Base-by-base conservation (phyloP, 2,113 vertebrate species). In the Amphiprion percula region DNA sequence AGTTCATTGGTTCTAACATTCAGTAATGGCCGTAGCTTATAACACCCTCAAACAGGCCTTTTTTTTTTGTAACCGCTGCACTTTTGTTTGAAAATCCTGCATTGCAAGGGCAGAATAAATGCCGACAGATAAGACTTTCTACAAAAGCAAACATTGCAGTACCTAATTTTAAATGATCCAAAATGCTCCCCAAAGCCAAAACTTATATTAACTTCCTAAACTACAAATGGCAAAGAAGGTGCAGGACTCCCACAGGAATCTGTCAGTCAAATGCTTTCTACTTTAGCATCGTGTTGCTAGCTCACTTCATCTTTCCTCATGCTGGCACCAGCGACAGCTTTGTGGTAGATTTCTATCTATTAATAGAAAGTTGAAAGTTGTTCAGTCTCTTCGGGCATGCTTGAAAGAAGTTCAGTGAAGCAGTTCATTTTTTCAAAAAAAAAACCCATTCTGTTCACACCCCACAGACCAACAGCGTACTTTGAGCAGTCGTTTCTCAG, bases 141-240 rank as follows among this genome's bases (percentile, higher is more conserved):
- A 33, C 17, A 66, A 62, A 73, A 66, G 52, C 6, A 63, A 70
- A 62, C 60, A 49, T 15, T 41, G 66, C 7, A 11, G 30, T 8
- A 19, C 69, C 10, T 54, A 17, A 68, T 68, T 80, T 54, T 41
- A 23, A 70, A 47, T 6, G 24, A 71, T 21, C 12, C 30, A n/a
- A 56, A 62, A 33, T 19, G 19, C n/a, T 62, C 63, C 69, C 1
- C 11, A 68, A 30, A 50, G 0, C 28, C 52, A 61, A 24, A 61
- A 14, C 15, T 68, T 62, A 3, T 58, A 47, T 56, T 53, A 16
- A 68, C 28, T 58, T 24, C 60, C 1, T 59, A 59, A 21, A 23
- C 23, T 16, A 33, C 44, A 37, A 68, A 49, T 50, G 21, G 14
- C 30, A n/a, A 56, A 26, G 10, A 44, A 39, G 26, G 24, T 41